Conservation (phyloP, 2,888 invertebrate genomes). For the Drepana falcataria region DNA sequence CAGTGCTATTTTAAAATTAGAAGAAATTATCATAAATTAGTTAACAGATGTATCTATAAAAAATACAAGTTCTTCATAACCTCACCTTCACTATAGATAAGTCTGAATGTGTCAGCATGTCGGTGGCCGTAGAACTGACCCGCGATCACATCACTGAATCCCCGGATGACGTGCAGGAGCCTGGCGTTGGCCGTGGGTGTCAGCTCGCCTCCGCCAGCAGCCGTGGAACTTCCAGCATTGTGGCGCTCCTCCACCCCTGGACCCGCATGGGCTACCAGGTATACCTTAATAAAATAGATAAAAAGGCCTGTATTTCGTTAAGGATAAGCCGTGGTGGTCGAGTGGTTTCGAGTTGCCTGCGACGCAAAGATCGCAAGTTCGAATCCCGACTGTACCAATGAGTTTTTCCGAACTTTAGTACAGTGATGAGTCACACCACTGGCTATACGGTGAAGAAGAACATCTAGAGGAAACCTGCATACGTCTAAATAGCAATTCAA, state of each 20-base stretch:
- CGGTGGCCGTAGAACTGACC: slow-evolving; percentile 96
- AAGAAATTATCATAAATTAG: slow-evolving; percentile 2
- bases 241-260: slow-evolving; percentile 93
- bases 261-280: slow-evolving; percentile 93
- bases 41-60: not conserved
- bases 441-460: no score
- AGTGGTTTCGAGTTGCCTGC: no score
- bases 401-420: no score
- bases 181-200: slow-evolving; percentile 84
- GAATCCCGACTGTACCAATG: no score
- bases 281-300: slow-evolving; percentile 80
- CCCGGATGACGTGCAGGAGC: slow-evolving; percentile 86
- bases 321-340: not conserved
- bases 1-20: slow-evolving; percentile 2
- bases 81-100: slow-evolving; percentile 87
- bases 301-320: not conserved
- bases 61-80: slow-evolving; percentile 10
- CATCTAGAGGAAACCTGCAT: no score
- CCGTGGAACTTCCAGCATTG: slow-evolving; percentile 81
- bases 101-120: slow-evolving; percentile 93
- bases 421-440: not conserved
- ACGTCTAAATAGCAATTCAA: no score
- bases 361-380: no score
- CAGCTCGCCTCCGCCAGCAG: slow-evolving; percentile 79
- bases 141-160: slow-evolving; percentile 89